Evolutionary conservation across 92 coral and sea anemone genomes (phyloP), one percentile per base, ranked within the genome.

Genomic region (Porites evermanni): DNA sequence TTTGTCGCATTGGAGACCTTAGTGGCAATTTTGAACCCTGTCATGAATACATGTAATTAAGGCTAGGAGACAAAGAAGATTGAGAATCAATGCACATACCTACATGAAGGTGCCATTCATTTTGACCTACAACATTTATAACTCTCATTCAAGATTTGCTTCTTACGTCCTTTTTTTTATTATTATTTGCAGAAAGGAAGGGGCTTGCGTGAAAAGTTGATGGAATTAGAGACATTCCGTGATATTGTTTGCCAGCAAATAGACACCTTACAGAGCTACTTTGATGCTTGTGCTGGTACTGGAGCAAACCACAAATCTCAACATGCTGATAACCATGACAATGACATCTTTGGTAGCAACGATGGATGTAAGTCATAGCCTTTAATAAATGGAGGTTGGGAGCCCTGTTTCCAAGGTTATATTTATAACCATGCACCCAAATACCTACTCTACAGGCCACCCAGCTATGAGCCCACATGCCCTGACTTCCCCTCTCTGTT

Each of bases 181-280:
- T 56, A 76, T 12, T 19, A 63, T 51, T 91, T 54, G 56, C 89
- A 97, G 99, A 97, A 97, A 63, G 96, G 95, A 10, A 94, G 98
- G 64, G 96, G 99, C 53, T 88, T 97, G 74, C 91, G 99, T 52
- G 99, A 97, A 70, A 97, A 97, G 84, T 80, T 97, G 71, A 90
- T 97, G 95, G 99, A 97, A 74, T 83, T 97, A 65, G 99, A 95
- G 75, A 97, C 99, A 13, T 97, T 97, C 56, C 83, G 95, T 68
- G 99, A 97, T 74, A 97, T 97, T 85, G 94, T 97, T 67, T 95
- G 98, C 66, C 98, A 96, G 64, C 99, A 97, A 82, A 93, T 97
- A 59, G 99, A 97, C 87, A 97, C 99, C 7, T 91, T 97, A 8
- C 99, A 97, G 81, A 66, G 91, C 26, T 97, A 95, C 86, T 97